These are phyloP conservation scores for Pogona vitticeps DNA, from an alignment of 2,113 vertebrate species.

Conservation along the genomic window DNA sequence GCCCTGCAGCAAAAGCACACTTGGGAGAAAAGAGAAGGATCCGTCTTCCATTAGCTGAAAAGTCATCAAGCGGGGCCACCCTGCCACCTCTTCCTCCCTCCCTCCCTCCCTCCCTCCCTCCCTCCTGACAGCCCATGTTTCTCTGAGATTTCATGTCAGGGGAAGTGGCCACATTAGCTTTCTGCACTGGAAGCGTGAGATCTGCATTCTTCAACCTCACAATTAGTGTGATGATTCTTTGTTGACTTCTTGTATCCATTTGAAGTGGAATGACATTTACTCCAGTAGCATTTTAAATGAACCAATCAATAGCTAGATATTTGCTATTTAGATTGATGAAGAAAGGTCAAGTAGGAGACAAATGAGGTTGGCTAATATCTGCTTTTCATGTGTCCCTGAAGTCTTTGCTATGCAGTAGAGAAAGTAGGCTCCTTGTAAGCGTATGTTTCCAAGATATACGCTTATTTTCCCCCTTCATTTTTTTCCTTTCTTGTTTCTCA, in stretches of 20 bases:
- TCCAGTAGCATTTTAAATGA: conserved; percentile 62
- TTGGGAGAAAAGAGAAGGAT: conserved; percentile 12
- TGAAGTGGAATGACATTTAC: conserved; percentile 71
- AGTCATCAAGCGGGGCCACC: conserved; percentile 38
- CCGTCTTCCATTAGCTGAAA: conserved; percentile 27
- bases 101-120: background rate
- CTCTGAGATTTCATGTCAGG: conserved; percentile 39
- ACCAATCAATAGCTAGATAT: conserved; percentile 65
- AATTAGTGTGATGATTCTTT: conserved; percentile 62
- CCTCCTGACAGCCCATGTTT: background rate
- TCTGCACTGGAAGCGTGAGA: conserved; percentile 14
- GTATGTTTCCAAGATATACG: too few relatives aligned
- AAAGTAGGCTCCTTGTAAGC: conserved; percentile 5
- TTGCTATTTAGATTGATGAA: conserved; percentile 65
- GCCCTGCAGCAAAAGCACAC: conserved; percentile 37
- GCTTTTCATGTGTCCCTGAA: conserved; percentile 64
- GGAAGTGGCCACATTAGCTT: conserved; percentile 12
- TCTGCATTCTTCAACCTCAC: conserved; percentile 43
- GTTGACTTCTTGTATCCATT: conserved; percentile 73
- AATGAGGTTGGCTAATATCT: conserved; percentile 58
- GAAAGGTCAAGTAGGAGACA: conserved; percentile 66
- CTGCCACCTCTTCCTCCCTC: conserved; percentile 15
- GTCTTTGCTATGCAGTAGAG: conserved; percentile 41
- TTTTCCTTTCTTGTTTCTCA: too few relatives aligned
- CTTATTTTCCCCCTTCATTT: too few relatives aligned